Evolutionary conservation across 2,113 vertebrate species (phyloP).

Genomic region (Paradoxurus hermaphroditus): DNA sequence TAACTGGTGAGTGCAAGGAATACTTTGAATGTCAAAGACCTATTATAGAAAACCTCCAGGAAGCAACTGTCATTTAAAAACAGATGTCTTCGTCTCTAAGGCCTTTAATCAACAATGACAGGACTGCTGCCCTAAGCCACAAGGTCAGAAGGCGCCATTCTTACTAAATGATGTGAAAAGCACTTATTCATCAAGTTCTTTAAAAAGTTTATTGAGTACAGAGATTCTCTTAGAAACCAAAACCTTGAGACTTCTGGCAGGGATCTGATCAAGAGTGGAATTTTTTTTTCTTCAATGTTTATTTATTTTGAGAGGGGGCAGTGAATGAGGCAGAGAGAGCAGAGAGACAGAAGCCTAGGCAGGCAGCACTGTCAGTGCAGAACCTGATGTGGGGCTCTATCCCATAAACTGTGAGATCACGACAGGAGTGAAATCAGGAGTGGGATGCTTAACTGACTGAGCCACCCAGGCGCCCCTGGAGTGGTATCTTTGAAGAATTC

Average conservation of each 20-base stretch:
- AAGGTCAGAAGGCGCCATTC: background rate
- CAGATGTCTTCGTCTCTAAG: background rate
- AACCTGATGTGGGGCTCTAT: too few species aligned
- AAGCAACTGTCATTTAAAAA: constrained; percentile 38
- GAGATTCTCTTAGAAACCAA: background rate
- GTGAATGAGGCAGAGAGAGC: too few species aligned
- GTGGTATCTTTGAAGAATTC: background rate
- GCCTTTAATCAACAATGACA: background rate
- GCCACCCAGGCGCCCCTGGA: too few species aligned
- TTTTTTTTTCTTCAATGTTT: background rate
- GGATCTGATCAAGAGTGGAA: background rate
- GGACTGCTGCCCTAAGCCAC: background rate
- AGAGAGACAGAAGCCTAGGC: too few species aligned
- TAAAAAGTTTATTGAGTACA: background rate
- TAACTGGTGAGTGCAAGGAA: constrained; percentile 12
- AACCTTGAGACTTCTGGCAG: background rate
- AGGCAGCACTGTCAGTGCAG: too few species aligned
- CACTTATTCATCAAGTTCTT: background rate
- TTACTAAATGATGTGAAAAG: background rate
- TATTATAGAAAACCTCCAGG: background rate
- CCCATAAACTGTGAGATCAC: too few species aligned
- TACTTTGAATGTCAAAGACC: constrained; percentile 46
- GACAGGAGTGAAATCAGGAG: too few species aligned
- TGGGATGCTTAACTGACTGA: too few species aligned
- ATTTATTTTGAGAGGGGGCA: too few species aligned